Evolutionary conservation across 2,797 vertebrate genomes (phyloP), one percentile per base, ranked within the genome.

Genomic region (Hemitrygon akajei): DNA sequence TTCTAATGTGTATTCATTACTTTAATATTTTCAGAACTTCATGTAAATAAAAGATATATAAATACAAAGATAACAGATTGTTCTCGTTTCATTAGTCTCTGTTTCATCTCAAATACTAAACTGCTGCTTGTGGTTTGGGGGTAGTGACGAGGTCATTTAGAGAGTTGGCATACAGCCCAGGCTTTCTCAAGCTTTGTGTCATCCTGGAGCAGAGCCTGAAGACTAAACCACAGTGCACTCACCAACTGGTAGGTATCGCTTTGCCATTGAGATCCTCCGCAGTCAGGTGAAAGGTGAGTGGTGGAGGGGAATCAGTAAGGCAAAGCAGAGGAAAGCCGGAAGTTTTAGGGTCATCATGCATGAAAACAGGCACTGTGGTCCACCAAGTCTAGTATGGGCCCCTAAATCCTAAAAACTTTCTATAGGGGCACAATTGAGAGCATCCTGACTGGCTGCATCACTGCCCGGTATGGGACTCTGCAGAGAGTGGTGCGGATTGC

Each of bases 11-110:
- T 60, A 89, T 89, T 89, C 60, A 69, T 69, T 69, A 89, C 86
- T 89, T 89, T 89, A 63, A 69, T 89, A 89, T 37, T n/a, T 69
- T 60, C 86, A 89, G 86, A 22, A 69, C n/a, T 89, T 89, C 60
- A 37, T 89, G 86, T 89, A 89, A 89, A 89, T 89, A 89, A 89
- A 89, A 89, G 86, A 69, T 69, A 37, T 89, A 89, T 89, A 20
- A 89, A 69, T 89, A 89, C 60, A 69, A 89, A 22, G n/a, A 69
- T n/a, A 66, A 34, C 34, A 3, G 34, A 34, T 37, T 11, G 63
- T 89, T n/a, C 25, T 69, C 20, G 60, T 69, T 60, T 89, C 60
- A 37, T 89, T 69, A 37, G n/a, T 37, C n/a, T 89, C n/a, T 0
- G 34, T 69, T 66, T 89, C 66, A n/a, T 3, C 18, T 30, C 27